phyloP scores from a whole-genome alignment of 1,140 invertebrate genomes.

The Notospermus geniculatus region DNA sequence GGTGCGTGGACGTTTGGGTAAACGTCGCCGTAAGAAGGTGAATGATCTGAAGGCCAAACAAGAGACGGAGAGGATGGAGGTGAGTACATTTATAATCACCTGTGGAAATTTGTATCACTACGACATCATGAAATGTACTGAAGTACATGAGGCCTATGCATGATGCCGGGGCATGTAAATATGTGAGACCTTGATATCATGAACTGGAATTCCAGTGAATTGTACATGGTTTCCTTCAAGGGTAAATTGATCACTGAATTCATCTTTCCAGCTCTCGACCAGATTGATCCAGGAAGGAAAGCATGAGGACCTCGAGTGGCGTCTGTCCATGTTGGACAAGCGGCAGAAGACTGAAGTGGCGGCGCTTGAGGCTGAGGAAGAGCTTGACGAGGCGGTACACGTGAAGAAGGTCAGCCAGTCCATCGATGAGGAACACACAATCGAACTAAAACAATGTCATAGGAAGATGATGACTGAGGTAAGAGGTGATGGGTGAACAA shows the following conservation, averaged over 20 bases:
- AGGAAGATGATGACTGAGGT: conserved; percentile 34
- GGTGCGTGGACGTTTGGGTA: conserved; percentile 31
- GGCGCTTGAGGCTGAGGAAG: conserved; percentile 34
- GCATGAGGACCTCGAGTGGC: conserved; percentile 38
- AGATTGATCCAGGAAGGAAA: conserved; percentile 39
- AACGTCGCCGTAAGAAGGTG: conserved; percentile 28
- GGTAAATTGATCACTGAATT: too few relatives aligned
- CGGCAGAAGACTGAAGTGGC: conserved; percentile 38
- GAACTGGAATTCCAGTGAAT: too few relatives aligned
- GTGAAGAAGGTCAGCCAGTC: conserved; percentile 31
- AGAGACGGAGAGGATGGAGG: conserved; percentile 43
- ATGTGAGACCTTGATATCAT: too few relatives aligned
- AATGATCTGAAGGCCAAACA: conserved; percentile 36
- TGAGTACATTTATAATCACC: conserved; percentile 19
- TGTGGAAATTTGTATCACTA: too few relatives aligned
- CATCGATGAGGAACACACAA: conserved; percentile 39
- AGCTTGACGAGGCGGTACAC: conserved; percentile 42
- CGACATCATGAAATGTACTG: too few relatives aligned
- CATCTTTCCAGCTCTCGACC: conserved; percentile 34
- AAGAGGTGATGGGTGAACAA: too few relatives aligned
- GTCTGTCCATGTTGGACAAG: conserved; percentile 31
- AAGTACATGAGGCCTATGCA: too few relatives aligned
- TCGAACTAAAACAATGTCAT: conserved; percentile 31
- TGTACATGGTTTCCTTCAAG: too few relatives aligned
- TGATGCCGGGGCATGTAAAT: too few relatives aligned